A percentile compares a stretch with the other conserved stretches of the same genome.
These are phyloP conservation scores for Agonopterix subpropinquella DNA, from an alignment of 2,888 invertebrate genomes.

Conservation along the genomic window DNA sequence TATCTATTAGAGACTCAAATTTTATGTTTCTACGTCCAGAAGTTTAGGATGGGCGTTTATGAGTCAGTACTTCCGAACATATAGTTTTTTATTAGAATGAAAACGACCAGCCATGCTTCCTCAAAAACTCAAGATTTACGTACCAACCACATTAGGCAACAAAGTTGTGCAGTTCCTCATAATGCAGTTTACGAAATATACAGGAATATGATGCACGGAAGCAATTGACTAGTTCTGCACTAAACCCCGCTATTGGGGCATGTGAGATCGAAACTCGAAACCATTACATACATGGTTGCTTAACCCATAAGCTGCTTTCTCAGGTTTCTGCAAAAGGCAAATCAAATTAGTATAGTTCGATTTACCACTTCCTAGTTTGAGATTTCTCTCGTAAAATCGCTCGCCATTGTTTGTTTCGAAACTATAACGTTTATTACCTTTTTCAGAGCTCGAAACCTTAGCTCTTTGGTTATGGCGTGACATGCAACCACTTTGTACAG, in stretches of 20 bases:
- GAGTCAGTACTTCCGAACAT: too few species aligned
- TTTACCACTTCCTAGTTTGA: slow-evolving; percentile 19
- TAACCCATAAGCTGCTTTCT: slow-evolving; percentile 42
- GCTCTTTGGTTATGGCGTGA: slow-evolving; percentile 46
- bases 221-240: background rate
- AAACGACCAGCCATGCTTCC: too few species aligned
- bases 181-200: too few species aligned
- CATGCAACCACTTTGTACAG: slow-evolving; percentile 34
- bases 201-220: too few species aligned
- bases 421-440: slow-evolving; percentile 55
- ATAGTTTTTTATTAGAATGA: too few species aligned
- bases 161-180: too few species aligned
- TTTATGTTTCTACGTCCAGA: too few species aligned
- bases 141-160: too few species aligned
- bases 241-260: background rate
- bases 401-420: slow-evolving; percentile 32
- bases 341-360: slow-evolving; percentile 60
- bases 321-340: slow-evolving; percentile 55
- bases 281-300: slow-evolving; percentile 28
- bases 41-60: too few species aligned
- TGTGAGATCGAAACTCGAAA: background rate
- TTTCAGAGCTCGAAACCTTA: slow-evolving; percentile 54
- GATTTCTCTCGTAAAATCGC: slow-evolving; percentile 23
- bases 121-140: too few species aligned
- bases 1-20: too few species aligned